phyloP scores from a whole-genome alignment of 2,888 invertebrate species.

The Patella pellucida region DNA sequence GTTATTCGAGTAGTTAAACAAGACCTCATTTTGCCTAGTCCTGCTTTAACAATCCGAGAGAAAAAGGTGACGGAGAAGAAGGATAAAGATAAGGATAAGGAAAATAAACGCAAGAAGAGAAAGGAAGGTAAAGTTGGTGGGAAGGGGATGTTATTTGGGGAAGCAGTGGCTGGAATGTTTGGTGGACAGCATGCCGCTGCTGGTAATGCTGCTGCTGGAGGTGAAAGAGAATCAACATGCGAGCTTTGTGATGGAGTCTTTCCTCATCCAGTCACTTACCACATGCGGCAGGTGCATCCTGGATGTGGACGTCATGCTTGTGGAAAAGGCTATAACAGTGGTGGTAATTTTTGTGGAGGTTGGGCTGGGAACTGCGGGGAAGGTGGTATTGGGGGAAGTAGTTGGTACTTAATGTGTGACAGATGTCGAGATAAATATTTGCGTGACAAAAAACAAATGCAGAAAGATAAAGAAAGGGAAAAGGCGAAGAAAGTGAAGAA shows the following conservation, averaged over 20 bases:
- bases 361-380: constrained; percentile 92
- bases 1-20: constrained; percentile 75
- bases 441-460: constrained; percentile 66
- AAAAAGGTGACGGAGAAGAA: constrained; percentile 58
- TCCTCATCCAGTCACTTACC: constrained; percentile 85
- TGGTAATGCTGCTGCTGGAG: constrained; percentile 42
- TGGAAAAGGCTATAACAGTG: constrained; percentile 92
- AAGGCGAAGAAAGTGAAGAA: constrained; percentile 63
- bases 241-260: constrained; percentile 84
- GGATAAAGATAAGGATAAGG: constrained; percentile 63
- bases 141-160: constrained; percentile 57
- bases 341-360: constrained; percentile 87
- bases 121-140: constrained; percentile 73
- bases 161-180: constrained; percentile 51
- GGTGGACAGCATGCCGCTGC: constrained; percentile 34
- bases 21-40: constrained; percentile 77
- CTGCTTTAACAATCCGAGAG: constrained; percentile 68
- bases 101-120: constrained; percentile 73
- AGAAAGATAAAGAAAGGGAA: constrained; percentile 68
- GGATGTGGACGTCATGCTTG: constrained; percentile 90
- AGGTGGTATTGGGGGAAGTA: constrained; percentile 81
- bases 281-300: constrained; percentile 90
- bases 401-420: constrained; percentile 95
- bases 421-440: constrained; percentile 86
- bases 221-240: constrained; percentile 76